Conservation (phyloP, 1,140 invertebrate species). For the Radopholus similis region DNA sequence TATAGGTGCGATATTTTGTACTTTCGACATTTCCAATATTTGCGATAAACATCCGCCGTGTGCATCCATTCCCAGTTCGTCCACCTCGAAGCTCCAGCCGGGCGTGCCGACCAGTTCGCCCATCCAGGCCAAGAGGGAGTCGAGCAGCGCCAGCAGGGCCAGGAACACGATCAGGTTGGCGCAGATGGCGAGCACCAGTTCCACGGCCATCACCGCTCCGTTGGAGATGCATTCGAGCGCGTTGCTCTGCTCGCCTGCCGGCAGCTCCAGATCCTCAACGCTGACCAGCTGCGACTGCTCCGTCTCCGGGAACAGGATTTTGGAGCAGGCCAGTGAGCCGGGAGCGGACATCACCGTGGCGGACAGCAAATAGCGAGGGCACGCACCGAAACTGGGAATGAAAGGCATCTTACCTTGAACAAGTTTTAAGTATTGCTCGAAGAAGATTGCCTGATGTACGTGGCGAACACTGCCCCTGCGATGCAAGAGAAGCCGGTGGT, state of each 20-base stretch:
- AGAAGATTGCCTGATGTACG: slow-evolving; percentile 71
- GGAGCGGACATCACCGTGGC: slow-evolving; percentile 56
- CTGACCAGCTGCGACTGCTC: slow-evolving; percentile 69
- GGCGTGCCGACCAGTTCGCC: slow-evolving; percentile 70
- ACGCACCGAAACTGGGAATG: slow-evolving; percentile 72
- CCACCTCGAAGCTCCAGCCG: slow-evolving; percentile 48
- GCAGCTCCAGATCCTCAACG: slow-evolving; percentile 50
- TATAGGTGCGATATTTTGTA: too few species aligned
- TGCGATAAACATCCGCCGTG: background rate
- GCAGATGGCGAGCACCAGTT: slow-evolving; percentile 79
- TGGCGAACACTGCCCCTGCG: slow-evolving; percentile 84
- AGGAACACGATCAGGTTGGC: slow-evolving; percentile 88
- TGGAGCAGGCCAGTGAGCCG: slow-evolving; percentile 52
- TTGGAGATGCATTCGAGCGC: slow-evolving; percentile 61
- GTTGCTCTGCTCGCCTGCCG: slow-evolving; percentile 42
- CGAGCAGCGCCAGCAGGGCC: slow-evolving; percentile 77
- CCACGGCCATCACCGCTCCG: slow-evolving; percentile 76
- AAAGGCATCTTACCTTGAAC: background rate
- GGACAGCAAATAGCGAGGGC: slow-evolving; percentile 66
- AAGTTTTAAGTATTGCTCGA: background rate
- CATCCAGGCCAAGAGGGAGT: slow-evolving; percentile 75
- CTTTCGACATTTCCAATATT: too few species aligned
- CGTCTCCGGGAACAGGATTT: slow-evolving; percentile 54
- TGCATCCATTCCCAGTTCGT: background rate
- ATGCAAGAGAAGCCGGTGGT: slow-evolving; percentile 88